phyloP scores from a whole-genome alignment of 2,888 invertebrate species.

The Mesorhabditis sp. region DNA sequence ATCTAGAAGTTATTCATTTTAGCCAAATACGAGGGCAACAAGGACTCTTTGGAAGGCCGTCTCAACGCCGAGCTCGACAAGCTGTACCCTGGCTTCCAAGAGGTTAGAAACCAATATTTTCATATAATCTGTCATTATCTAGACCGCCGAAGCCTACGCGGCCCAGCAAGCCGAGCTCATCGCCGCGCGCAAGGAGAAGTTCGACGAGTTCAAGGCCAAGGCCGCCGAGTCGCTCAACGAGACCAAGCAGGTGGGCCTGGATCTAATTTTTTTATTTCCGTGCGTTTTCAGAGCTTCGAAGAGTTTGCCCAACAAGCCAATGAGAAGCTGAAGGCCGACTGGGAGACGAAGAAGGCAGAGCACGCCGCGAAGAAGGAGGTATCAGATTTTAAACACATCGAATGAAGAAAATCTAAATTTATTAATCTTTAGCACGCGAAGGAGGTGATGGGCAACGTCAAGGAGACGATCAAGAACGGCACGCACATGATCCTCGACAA shows the following conservation, averaged over 20 bases:
- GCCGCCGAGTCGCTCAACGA: not conserved
- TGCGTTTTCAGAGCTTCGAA: not conserved
- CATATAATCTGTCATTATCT: not conserved
- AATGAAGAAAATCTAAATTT: too few relatives aligned
- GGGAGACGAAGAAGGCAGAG: not conserved
- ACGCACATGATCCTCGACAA: conserved; percentile 1
- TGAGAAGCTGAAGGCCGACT: not conserved
- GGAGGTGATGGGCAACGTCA: not conserved
- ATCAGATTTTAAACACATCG: too few relatives aligned
- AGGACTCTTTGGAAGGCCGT: not conserved
- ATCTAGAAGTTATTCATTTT: not conserved
- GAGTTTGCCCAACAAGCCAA: not conserved
- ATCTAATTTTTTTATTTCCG: not conserved
- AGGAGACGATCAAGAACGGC: not conserved
- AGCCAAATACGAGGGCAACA: not conserved
- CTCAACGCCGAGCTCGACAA: not conserved
- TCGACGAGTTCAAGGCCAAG: not conserved
- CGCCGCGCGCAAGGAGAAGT: not conserved
- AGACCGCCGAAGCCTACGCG: not conserved
- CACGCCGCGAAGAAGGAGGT: not conserved
- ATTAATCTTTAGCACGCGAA: not conserved
- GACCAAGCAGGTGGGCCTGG: not conserved
- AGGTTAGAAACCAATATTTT: conserved; percentile 1
- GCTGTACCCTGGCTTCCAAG: not conserved
- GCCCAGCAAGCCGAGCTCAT: not conserved